These are phyloP conservation scores for Pseudochirops corinnae DNA, from an alignment of 2,797 vertebrate genomes.

Conservation along the genomic window DNA sequence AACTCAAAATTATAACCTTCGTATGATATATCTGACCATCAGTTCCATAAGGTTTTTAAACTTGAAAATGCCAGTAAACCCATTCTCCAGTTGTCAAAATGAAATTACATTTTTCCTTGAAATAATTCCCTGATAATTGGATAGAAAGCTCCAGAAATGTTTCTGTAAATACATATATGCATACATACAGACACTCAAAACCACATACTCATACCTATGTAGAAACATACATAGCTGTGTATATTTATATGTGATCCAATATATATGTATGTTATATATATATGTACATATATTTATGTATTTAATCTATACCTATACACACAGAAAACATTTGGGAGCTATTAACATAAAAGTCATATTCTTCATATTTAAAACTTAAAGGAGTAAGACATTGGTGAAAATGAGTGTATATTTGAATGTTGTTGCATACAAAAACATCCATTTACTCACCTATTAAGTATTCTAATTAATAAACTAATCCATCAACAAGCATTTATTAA, in stretches of 20 bases:
- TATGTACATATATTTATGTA: no score
- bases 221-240: not conserved
- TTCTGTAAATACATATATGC: not conserved
- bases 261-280: no score
- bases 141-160: not conserved
- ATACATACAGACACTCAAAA: no score
- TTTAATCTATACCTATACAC: no score
- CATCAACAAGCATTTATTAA: no score
- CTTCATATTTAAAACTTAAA: not conserved
- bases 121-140: not conserved
- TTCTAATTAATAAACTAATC: no score
- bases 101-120: not conserved
- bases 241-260: not conserved
- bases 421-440: no score
- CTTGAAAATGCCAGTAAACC: not conserved
- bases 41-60: not conserved
- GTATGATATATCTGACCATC: not conserved
- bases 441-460: no score
- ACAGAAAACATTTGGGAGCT: not conserved
- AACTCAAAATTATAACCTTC: not conserved
- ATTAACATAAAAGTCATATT: not conserved
- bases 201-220: not conserved
- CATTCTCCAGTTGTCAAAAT: not conserved
- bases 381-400: not conserved
- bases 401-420: no score